Evolutionary conservation across 1,140 invertebrate genomes (phyloP).

Genomic region (Lepidurus arcticus): DNA sequence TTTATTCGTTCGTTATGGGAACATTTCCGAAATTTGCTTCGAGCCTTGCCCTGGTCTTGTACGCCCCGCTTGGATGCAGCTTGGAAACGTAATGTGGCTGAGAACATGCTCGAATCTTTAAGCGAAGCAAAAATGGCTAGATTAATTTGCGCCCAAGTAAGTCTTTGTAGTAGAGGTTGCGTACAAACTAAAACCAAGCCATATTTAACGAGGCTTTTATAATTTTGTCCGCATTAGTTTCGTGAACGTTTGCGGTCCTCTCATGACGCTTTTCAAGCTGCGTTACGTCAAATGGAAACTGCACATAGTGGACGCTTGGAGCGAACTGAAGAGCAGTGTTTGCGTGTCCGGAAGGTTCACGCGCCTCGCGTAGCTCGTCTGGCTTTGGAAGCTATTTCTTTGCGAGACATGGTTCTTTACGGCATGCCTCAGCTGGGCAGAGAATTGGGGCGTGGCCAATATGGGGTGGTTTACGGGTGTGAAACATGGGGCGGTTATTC

Average conservation of each 20-base stretch:
- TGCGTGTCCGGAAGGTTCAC: constrained; percentile 68
- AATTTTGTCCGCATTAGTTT: constrained; percentile 44
- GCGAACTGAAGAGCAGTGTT: constrained; percentile 72
- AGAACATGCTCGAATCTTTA: constrained; percentile 66
- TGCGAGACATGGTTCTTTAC: constrained; percentile 68
- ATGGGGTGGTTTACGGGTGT: constrained; percentile 84
- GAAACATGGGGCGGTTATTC: constrained; percentile 65
- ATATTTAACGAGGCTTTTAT: background rate
- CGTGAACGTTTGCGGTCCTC: constrained; percentile 59
- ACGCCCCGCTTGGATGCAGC: constrained; percentile 40
- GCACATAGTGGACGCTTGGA: constrained; percentile 66
- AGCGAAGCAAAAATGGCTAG: constrained; percentile 64
- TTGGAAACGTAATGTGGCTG: constrained; percentile 68
- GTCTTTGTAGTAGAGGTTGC: constrained; percentile 33
- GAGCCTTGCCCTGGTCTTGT: constrained; percentile 38
- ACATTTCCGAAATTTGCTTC: constrained; percentile 64
- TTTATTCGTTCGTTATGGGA: constrained; percentile 68
- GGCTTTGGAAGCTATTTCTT: constrained; percentile 77
- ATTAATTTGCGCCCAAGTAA: constrained; percentile 67
- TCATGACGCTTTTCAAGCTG: constrained; percentile 62
- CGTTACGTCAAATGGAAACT: constrained; percentile 61
- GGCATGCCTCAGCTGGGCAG: constrained; percentile 68
- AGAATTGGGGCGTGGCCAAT: constrained; percentile 84
- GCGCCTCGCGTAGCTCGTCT: constrained; percentile 73
- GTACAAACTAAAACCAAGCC: background rate